Evolutionary conservation across 2,113 vertebrate genomes (phyloP), one percentile per base, ranked within the genome.

Genomic region (Leptocoma aspasia): DNA sequence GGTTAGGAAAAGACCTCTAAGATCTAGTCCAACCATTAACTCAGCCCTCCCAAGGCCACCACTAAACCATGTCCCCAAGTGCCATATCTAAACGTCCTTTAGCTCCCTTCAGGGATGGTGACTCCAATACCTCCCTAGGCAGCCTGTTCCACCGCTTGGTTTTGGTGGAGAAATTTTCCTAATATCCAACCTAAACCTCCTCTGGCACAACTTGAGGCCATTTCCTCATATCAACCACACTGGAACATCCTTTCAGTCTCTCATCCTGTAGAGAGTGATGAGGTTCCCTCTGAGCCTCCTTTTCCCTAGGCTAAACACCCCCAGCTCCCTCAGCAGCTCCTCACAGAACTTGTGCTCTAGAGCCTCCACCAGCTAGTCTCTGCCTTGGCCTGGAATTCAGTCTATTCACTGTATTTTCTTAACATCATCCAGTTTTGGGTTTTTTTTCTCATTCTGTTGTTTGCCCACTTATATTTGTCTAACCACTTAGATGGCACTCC

Each of bases 401-500:
- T 44, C 45, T 59, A 31, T 89, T 96, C 81, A 72, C 28, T 72
- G 26, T 41, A 68, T 72, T 82, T 91, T 91, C 35, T 94, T 72
- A 54, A 50, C 75, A 66, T 90, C 75, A 72, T 86, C 78, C 2
- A 1, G 52, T 60, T 64, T 78, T n/a, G 22, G 24, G 19, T 4
- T 23, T 78, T 80, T 64, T 76, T 93, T 77, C 37, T 52, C 86
- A 35, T 95, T 68, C 69, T 87, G 92, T 70, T 65, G 21, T 80
- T 93, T 90, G 89, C 81, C 24, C 45, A 89, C 78, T 81, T 77
- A 49, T 65, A 63, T 91, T 95, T 95, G 84, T 8, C 50, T 82
- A 95, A 87, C 73, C 63, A 91, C 75, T 85, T 39, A 56, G 83
- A 71, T 33, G 42, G 91, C 4, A 4, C 70, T 79, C 27, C 37